Evolutionary conservation across 92 coral and sea anemone genomes (phyloP), one percentile per base, ranked within the genome.

Genomic region (Zoanthus gigantus): DNA sequence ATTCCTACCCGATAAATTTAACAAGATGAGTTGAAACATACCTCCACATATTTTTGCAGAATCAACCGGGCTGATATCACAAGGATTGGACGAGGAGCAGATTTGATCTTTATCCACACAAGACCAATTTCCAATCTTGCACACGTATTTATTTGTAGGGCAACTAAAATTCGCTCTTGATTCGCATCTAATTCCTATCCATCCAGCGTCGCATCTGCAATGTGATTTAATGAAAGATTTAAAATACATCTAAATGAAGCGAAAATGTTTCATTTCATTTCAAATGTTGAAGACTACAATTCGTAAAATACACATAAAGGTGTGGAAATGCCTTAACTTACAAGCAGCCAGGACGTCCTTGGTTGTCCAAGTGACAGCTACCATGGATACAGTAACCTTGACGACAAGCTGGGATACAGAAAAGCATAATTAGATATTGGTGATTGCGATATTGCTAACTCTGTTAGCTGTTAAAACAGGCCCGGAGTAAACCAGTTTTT

Each of bases 331-430:
- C 34, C n/a, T 9, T 28, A 34, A 92, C 98, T 95, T 90, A 95
- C 98, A 89, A 56, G 54, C 98, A 95, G 18, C 92, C 94, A 44
- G 98, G 93, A 9, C 98, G 88, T 13, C 90, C 93, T 9, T 54
- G 67, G 44, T 83, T 86, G 86, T 95, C 98, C 58, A 95, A 76
- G 7, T 86, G 88, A 74, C 98, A 95, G n/a, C 53, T 75, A 12
- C 98, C 98, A 83, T 91, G 89, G 58, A 91, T 84, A 78, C 98
- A 95, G 88, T 89, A 95, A 6, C 78, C 89, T 0, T 72, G 31
- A 69, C 86, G 83, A 58, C 98, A 95, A 66, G 56, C 98, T 95
- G 81, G 2, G 81, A 69, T 9, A 3, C 45, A 34, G n/a, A 58
- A 46, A 63, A 61, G 9, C 15, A 29, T 9, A n/a, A 65, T 30